These are phyloP conservation scores for Andrena haemorrhoa DNA, from an alignment of 2,888 invertebrate genomes.

Conservation along the genomic window DNA sequence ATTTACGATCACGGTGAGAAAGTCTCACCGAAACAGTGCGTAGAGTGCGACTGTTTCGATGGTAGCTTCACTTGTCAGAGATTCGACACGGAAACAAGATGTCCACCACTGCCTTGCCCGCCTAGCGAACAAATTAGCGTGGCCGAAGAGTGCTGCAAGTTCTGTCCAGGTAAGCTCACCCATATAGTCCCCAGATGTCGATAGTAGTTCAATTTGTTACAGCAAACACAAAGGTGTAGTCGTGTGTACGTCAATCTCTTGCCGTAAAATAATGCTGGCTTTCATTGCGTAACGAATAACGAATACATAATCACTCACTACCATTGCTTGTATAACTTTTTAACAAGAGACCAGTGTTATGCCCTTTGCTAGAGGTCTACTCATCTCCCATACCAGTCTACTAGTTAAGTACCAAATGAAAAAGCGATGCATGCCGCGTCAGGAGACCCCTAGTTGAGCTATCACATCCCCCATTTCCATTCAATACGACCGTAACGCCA, in stretches of 20 bases:
- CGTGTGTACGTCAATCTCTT: neutral
- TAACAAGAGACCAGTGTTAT: constrained; percentile 8
- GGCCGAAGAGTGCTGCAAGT: constrained; percentile 95
- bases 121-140: constrained; percentile 92
- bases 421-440: constrained; percentile 26
- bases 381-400: neutral
- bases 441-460: neutral
- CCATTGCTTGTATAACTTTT: neutral
- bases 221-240: neutral
- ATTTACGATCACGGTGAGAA: constrained; percentile 93
- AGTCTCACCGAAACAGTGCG: constrained; percentile 91
- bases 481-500: too few relatives aligned
- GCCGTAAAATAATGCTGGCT: neutral
- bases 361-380: neutral
- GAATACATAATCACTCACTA: constrained; percentile 4
- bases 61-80: constrained; percentile 92
- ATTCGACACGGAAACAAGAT: constrained; percentile 90
- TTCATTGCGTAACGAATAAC: neutral
- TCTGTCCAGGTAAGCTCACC: constrained; percentile 90
- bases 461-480: neutral
- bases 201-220: neutral
- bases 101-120: constrained; percentile 92
- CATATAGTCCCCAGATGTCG: neutral
- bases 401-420: neutral
- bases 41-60: constrained; percentile 93